Evolutionary conservation across 2,113 vertebrate genomes (phyloP).

Genomic region (Amia ocellicauda): DNA sequence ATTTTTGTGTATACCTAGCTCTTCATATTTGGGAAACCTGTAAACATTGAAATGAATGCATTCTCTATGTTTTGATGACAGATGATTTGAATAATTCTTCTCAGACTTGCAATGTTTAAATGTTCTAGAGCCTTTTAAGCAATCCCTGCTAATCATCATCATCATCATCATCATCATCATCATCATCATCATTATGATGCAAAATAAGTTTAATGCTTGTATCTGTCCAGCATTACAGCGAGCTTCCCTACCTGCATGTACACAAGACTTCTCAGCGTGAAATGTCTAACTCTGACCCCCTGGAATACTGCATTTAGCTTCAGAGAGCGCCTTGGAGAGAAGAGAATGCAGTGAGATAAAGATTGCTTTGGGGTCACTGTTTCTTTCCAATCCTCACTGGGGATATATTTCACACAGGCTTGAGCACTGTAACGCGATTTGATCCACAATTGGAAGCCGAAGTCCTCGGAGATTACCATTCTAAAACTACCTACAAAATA

Average conservation of each 20-base stretch:
- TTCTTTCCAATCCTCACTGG: conserved; percentile 4
- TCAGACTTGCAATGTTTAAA: no score
- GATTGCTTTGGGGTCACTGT: conserved; percentile 6
- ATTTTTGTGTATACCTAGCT: no score
- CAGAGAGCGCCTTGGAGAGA: background rate
- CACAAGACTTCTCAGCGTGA: background rate
- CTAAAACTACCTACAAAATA: background rate
- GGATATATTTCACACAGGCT: conserved; percentile 3
- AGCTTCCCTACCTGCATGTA: background rate
- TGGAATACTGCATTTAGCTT: conserved; percentile 4
- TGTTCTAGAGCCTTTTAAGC: background rate
- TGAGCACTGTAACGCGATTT: conserved; percentile 3
- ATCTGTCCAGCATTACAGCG: background rate
- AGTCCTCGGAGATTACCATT: background rate
- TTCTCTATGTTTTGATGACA: no score
- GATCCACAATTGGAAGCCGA: background rate
- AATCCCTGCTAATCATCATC: conserved; percentile 1
- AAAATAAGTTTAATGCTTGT: background rate
- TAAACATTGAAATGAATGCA: no score
- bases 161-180: background rate
- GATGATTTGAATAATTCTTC: no score
- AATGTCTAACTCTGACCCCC: conserved; percentile 6
- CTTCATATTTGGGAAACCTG: no score
- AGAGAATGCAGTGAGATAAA: background rate
- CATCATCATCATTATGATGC: background rate